Evolutionary conservation across 2,113 vertebrate genomes (phyloP), one percentile per base, ranked within the genome.

Genomic region (Forbesichthys agassizii): DNA sequence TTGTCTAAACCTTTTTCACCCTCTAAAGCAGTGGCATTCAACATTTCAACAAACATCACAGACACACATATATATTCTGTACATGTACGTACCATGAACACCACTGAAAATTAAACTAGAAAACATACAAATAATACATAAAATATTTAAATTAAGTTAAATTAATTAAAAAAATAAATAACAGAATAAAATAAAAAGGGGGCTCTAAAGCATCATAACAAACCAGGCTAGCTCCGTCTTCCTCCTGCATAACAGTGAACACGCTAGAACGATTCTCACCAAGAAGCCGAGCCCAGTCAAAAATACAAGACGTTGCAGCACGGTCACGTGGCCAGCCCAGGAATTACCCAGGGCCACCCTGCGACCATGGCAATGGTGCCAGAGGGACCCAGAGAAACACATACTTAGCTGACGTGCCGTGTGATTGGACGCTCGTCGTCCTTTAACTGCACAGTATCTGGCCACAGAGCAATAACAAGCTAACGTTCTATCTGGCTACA

Each of bases 391-490:
- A 33, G 56, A 61, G 79, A 84, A 85, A 88, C 88, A 48, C 90
- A 85, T 90, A 90, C 84, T 91, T 91, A 89, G 64, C 76, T 72
- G 79, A 77, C 77, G 81, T 72, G 88, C 75, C 86, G 80, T 89
- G 85, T 90, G 85, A 90, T 89, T 90, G 88, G 83, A 78, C 33
- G 82, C 80, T 86, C 81, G 78, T 83, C 68, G 74, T 88, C 60
- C 80, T 80, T 88, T 63, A 88, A 86, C 86, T 89, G 82, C 84
- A 89, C 87, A 90, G 88, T 89, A 82, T 82, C 86, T 72, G 79
- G 80, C 82, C 88, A 89, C 88, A 9, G 71, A 61, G 86, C 84
- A 90, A 88, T 88, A 90, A 91, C 90, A 89, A 84, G 82, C 74
- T 74, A 83, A 84, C 84, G 85, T 90, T 89, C 90, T 90, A 87